Percentiles rank a stretch among this genome's conserved stretches.
Conservation (phyloP, 2,888 invertebrate genomes). For the Amblyjoppa proteus region DNA sequence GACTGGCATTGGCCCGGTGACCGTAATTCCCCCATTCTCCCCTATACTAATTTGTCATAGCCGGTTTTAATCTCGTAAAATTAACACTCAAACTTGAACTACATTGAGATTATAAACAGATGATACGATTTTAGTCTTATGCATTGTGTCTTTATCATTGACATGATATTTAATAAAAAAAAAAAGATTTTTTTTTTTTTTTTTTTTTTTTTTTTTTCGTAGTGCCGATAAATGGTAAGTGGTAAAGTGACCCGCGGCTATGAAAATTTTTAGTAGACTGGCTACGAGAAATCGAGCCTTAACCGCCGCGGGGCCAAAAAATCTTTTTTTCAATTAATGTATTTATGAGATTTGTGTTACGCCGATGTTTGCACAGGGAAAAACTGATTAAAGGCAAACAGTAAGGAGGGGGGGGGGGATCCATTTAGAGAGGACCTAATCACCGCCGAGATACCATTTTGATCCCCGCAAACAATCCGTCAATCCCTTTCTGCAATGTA, state of each 20-base stretch:
- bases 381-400: constrained; percentile 84
- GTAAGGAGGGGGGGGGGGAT: constrained; percentile 12
- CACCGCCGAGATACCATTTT: constrained; percentile 23
- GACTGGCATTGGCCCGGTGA: too few species aligned
- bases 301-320: constrained; percentile 66
- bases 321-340: constrained; percentile 81
- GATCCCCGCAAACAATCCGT: constrained; percentile 17
- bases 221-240: not conserved
- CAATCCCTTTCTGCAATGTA: not conserved
- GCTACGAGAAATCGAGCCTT: constrained; percentile 52
- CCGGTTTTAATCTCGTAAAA: too few species aligned
- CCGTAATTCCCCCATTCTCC: too few species aligned
- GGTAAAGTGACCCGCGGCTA: not conserved
- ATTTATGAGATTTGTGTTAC: constrained; percentile 83
- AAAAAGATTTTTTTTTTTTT: not conserved
- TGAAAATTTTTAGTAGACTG: not conserved
- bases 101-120: too few species aligned
- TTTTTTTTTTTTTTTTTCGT: too few species aligned
- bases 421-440: constrained; percentile 36
- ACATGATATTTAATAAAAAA: too few species aligned
- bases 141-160: too few species aligned
- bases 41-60: too few species aligned
- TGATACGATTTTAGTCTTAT: too few species aligned
- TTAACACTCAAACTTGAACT: too few species aligned
- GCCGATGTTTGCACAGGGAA: constrained; percentile 69